These are phyloP conservation scores for Haliclona indistincta DNA, from an alignment of 37 sponge, comb jelly and placozoan species.

Conservation along the genomic window DNA sequence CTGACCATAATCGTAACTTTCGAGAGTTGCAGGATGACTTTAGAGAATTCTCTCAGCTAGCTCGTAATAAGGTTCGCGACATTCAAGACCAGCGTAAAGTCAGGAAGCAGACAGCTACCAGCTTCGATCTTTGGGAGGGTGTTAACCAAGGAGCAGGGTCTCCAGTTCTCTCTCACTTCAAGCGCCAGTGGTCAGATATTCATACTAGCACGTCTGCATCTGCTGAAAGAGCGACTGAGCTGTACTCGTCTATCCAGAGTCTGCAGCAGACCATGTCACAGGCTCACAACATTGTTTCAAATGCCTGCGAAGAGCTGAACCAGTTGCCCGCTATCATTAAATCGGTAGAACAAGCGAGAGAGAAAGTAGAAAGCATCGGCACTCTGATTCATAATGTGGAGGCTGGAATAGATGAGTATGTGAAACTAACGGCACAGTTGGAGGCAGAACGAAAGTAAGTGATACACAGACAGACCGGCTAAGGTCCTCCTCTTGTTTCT, in stretches of 20 bases:
- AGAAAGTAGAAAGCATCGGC: conserved; percentile 18
- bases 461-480: too few relatives aligned
- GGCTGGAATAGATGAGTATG: conserved; percentile 33
- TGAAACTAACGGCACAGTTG: conserved; percentile 13
- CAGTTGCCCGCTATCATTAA: conserved; percentile 37
- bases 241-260: conserved; percentile 21
- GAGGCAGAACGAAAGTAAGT: conserved; percentile 53
- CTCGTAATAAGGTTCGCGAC: conserved; percentile 11
- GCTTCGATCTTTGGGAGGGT: not conserved
- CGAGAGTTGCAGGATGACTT: conserved; percentile 41
- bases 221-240: conserved; percentile 2
- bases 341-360: conserved; percentile 17
- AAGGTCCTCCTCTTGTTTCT: too few relatives aligned
- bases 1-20: conserved; percentile 22
- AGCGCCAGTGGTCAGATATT: conserved; percentile 40
- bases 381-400: conserved; percentile 27
- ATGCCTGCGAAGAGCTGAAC: conserved; percentile 40
- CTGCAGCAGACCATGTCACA: conserved; percentile 5
- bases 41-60: conserved; percentile 21
- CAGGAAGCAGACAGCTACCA: not conserved
- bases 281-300: conserved; percentile 23
- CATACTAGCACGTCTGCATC: conserved; percentile 13
- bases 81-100: not conserved
- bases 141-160: conserved; percentile 61
- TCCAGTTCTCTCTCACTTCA: conserved; percentile 53